Conservation (phyloP, 2,797 vertebrate species). For the Natrix natrix region DNA sequence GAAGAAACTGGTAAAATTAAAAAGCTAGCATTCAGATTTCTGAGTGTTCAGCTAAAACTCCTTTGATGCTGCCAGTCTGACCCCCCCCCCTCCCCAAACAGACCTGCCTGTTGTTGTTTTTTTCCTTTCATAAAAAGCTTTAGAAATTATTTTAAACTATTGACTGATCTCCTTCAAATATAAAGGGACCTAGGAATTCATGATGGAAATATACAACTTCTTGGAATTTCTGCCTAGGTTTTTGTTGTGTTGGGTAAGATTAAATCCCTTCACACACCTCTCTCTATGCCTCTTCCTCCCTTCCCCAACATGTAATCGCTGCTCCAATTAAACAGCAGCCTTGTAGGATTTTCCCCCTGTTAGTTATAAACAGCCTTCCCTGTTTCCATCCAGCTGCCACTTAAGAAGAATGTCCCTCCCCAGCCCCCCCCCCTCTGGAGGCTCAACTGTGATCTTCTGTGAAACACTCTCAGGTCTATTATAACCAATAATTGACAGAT, state of each 20-base stretch:
- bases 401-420: neutral
- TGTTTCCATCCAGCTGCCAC: neutral
- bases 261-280: neutral
- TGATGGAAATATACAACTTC: constrained; percentile 1
- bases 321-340: neutral
- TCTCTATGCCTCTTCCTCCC: neutral
- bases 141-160: neutral
- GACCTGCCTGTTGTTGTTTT: neutral
- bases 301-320: constrained; percentile 8
- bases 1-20: neutral
- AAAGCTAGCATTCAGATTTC: neutral
- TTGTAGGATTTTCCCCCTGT: constrained; percentile 4
- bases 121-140: neutral
- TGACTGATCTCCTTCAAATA: neutral
- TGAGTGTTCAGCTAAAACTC: neutral
- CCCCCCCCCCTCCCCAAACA: neutral
- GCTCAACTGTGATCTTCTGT: constrained; percentile 10
- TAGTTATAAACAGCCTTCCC: constrained; percentile 24
- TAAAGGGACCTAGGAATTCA: neutral
- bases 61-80: neutral
- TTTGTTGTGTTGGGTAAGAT: constrained; percentile 25
- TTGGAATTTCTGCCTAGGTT: neutral
- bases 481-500: neutral
- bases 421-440: neutral
- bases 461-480: neutral